Base-by-base conservation (phyloP, 2,888 invertebrate genomes). In the Dysmachus trigonus region DNA sequence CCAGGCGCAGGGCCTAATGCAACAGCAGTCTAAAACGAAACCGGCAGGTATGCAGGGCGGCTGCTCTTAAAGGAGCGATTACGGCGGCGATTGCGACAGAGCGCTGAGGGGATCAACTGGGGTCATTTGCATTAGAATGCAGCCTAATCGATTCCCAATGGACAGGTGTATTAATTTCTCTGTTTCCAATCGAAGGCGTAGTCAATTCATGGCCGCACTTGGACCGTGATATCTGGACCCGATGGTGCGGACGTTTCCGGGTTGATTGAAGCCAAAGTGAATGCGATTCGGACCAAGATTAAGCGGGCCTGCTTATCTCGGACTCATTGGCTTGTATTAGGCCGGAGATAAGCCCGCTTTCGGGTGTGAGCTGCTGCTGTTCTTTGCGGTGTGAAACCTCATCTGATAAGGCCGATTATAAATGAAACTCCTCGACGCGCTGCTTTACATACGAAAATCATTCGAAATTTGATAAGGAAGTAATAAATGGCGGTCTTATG, bases 301-400 rank as follows among this genome's bases (percentile, higher is more conserved):
- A 76, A 76, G 38, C 38, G 35, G 38, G 33, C 76, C 2, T 2
- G 41, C 76, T 76, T 76, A 76, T 76, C 76, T 76, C 62, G 38
- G 71, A n/a, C 62, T 33, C 83, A 33, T 38, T 83, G 71, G 53
- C n/a, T 83, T 35, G 62, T 76, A 77, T 86, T 86, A 84, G 84
- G 33, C 83, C 77, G 71, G 76, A 62, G 77, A 77, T 38, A 84
- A 84, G 76, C 83, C 77, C 62, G 71, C 84, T 35, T 30, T 38
- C 47, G 41, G 30, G 73, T n/a, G 82, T 73, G 35, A 62, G 62
- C 62, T 22, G 85, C 72, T 79, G 77, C 86, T 79, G 84, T 76
- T 76, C 76, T 76, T 76, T 76, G 22, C 38, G 10, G 38, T 33
- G 76, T 76, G 33, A 76, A 76, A 38, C 76, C 76, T 38, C 76